Evolutionary conservation across 2,888 invertebrate species (phyloP).

Genomic region (Mesodorylaimus sp.): DNA sequence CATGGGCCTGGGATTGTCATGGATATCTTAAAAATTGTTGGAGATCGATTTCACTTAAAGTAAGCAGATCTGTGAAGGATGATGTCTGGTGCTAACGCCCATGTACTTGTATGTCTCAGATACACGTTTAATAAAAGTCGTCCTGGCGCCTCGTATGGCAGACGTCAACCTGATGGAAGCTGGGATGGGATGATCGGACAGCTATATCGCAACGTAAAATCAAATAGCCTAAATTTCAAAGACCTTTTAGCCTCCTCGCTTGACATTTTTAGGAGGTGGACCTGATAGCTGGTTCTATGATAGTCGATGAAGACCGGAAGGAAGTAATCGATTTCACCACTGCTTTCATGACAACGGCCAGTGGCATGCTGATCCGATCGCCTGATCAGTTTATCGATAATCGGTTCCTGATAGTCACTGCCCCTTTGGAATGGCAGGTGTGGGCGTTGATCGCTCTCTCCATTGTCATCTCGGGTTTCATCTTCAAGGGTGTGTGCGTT

Average conservation of each 20-base stretch:
- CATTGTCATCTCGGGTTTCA: conserved; percentile 17
- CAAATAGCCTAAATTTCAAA: too few species aligned
- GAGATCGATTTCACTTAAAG: background rate
- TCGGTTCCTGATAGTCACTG: conserved; percentile 19
- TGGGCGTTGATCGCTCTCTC: conserved; percentile 19
- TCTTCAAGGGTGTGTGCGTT: conserved; percentile 15
- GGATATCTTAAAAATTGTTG: background rate
- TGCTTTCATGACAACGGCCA: background rate
- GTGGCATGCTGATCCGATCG: background rate
- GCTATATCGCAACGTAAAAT: background rate
- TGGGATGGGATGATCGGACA: background rate
- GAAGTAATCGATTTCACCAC: background rate
- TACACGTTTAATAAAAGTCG: too few species aligned
- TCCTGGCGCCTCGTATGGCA: too few species aligned
- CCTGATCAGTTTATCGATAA: conserved; percentile 6
- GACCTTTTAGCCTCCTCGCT: background rate
- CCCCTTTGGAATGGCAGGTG: conserved; percentile 26
- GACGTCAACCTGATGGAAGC: too few species aligned
- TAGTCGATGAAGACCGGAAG: background rate
- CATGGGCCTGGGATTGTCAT: background rate
- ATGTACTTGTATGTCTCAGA: too few species aligned
- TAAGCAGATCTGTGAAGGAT: background rate
- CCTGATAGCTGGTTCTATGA: background rate
- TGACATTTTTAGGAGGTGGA: background rate
- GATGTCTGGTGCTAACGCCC: too few species aligned